Conservation (phyloP, 2,113 vertebrate species). For the Perca flavescens region DNA sequence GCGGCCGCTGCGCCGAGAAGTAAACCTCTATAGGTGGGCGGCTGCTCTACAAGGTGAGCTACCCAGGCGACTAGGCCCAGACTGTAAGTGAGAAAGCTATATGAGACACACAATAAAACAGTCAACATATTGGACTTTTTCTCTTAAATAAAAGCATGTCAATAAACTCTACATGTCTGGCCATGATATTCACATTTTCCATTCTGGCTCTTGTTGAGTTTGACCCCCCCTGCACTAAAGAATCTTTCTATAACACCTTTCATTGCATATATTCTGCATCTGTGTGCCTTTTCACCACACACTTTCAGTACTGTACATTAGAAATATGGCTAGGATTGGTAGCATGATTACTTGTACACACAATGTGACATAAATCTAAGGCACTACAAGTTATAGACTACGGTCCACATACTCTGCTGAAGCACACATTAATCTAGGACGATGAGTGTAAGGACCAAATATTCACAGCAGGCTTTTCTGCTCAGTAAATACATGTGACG, state of each 20-base stretch:
- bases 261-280: conserved; percentile 38
- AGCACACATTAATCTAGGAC: conserved; percentile 58
- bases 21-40: no score
- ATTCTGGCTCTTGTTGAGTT: no score
- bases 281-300: conserved; percentile 43
- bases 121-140: no score
- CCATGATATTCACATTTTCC: no score
- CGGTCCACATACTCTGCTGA: conserved; percentile 59
- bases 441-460: conserved; percentile 32
- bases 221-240: neutral
- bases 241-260: conserved; percentile 7
- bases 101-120: no score
- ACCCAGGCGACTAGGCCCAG: no score
- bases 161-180: no score
- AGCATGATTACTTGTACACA: conserved; percentile 70
- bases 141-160: no score
- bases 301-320: conserved; percentile 51
- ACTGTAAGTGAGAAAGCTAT: no score
- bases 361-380: conserved; percentile 77
- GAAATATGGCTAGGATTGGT: conserved; percentile 80
- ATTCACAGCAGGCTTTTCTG: conserved; percentile 56
- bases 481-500: conserved; percentile 50
- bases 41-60: no score
- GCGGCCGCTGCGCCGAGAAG: no score
- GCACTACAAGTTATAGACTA: conserved; percentile 78